phyloP scores from a whole-genome alignment of 2,113 vertebrate genomes.

The Balaeniceps rex region DNA sequence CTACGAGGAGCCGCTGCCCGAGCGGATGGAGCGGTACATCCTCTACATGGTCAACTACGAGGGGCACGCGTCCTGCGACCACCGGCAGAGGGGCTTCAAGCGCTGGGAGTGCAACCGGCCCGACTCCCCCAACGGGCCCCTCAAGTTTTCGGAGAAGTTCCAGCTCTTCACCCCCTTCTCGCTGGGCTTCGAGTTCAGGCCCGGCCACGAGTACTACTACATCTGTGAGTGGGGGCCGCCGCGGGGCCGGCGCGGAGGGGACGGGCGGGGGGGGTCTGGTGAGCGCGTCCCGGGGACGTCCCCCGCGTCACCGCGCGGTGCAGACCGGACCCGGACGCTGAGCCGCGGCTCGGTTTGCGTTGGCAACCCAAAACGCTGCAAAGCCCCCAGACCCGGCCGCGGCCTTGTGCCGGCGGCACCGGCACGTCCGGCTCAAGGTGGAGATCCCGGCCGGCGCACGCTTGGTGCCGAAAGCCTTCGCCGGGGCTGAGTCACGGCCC shows the following conservation, averaged over 20 bases:
- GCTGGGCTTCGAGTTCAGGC: conserved; percentile 94
- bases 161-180: conserved; percentile 98
- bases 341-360: rapidly evolving
- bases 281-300: rapidly evolving
- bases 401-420: rapidly evolving
- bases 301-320: rapidly evolving
- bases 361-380: rapidly evolving
- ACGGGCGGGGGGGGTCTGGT: rapidly evolving
- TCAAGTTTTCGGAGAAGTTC: conserved; percentile 97
- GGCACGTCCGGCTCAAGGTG: rapidly evolving
- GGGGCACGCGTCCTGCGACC: conserved; percentile 88
- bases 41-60: conserved; percentile 96
- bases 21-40: conserved; percentile 88
- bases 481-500: not conserved
- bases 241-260: not conserved
- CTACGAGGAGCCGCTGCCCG: conserved; percentile 82
- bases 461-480: rapidly evolving
- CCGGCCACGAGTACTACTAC: conserved; percentile 93
- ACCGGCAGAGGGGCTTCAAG: conserved; percentile 89
- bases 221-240: conserved; percentile 83
- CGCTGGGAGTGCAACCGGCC: conserved; percentile 97
- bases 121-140: conserved; percentile 83
- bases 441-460: rapidly evolving
- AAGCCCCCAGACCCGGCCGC: not conserved
- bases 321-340: rapidly evolving